A percentile compares a stretch with the other conserved stretches of the same genome.
phyloP scores from a whole-genome alignment of 2,797 vertebrate species.

The Lepilemur ruficaudatus region DNA sequence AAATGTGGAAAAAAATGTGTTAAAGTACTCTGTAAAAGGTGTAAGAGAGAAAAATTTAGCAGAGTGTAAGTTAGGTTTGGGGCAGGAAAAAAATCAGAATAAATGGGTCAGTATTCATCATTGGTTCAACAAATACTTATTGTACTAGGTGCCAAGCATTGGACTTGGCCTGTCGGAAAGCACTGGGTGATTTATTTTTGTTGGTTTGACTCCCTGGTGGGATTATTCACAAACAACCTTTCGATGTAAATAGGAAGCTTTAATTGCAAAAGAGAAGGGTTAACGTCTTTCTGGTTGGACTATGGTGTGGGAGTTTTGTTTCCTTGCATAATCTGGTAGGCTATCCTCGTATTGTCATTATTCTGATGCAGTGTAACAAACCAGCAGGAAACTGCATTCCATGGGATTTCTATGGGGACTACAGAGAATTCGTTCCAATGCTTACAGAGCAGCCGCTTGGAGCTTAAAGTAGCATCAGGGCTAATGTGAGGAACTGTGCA shows the following conservation, averaged over 20 bases:
- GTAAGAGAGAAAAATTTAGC: constrained; percentile 24
- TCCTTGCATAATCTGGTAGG: constrained; percentile 40
- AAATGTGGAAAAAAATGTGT: constrained; percentile 27
- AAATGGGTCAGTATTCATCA: constrained; percentile 73
- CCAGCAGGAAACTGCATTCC: constrained; percentile 76
- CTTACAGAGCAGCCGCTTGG: constrained; percentile 75
- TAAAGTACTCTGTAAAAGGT: constrained; percentile 33
- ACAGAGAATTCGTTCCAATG: constrained; percentile 70
- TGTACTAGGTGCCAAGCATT: constrained; percentile 69
- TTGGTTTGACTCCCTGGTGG: constrained; percentile 64
- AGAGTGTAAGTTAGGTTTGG: constrained; percentile 49
- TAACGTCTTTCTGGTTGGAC: constrained; percentile 54
- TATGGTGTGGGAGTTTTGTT: constrained; percentile 58
- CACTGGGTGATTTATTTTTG: constrained; percentile 74
- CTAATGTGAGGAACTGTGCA: constrained; percentile 59
- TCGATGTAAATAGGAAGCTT: constrained; percentile 66
- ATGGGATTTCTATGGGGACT: constrained; percentile 79
- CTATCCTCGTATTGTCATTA: constrained; percentile 60
- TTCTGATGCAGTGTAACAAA: constrained; percentile 73
- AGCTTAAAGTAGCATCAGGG: constrained; percentile 68
- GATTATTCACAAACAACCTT: constrained; percentile 71
- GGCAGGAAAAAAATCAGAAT: constrained; percentile 51
- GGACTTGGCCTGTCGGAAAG: constrained; percentile 52
- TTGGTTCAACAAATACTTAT: constrained; percentile 73
- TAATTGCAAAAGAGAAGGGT: constrained; percentile 74